Evolutionary conservation across 2,888 invertebrate species (phyloP).

Genomic region (Acholoe squamosa): DNA sequence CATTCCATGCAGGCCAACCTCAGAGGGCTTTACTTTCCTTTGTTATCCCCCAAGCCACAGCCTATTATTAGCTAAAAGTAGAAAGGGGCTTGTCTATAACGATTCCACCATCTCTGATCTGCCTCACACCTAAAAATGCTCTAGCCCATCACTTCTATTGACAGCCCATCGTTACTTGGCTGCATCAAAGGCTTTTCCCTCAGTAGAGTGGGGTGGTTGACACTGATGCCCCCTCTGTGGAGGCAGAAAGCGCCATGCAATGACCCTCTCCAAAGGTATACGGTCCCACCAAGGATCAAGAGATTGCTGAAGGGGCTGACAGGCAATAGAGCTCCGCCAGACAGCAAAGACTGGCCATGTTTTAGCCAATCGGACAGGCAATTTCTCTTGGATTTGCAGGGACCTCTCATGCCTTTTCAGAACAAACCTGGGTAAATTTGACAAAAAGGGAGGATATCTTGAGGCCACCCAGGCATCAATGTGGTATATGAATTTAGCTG

Average conservation of each 20-base stretch:
- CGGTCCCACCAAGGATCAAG: too few relatives aligned
- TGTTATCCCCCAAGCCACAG: too few relatives aligned
- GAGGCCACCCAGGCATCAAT: too few relatives aligned
- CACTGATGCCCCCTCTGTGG: neutral
- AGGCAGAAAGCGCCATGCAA: too few relatives aligned
- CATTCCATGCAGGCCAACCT: too few relatives aligned
- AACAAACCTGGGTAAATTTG: too few relatives aligned
- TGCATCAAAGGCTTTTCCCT: neutral
- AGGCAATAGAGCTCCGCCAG: neutral
- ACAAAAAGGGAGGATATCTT: too few relatives aligned
- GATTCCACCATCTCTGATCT: too few relatives aligned
- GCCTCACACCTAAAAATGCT: neutral
- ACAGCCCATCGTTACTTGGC: conserved; percentile 10
- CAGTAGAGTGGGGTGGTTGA: neutral
- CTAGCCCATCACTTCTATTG: neutral
- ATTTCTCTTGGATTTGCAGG: neutral
- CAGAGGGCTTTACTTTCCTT: too few relatives aligned
- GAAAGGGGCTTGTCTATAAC: neutral
- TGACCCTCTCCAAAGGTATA: too few relatives aligned
- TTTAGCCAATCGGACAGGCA: conserved; percentile 27
- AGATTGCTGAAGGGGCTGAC: neutral
- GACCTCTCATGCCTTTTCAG: neutral
- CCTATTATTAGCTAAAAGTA: neutral
- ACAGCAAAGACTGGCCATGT: neutral
- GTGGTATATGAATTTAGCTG: too few relatives aligned